Base-by-base conservation (phyloP, 1,140 invertebrate species). In the Magallana ariakensis region DNA sequence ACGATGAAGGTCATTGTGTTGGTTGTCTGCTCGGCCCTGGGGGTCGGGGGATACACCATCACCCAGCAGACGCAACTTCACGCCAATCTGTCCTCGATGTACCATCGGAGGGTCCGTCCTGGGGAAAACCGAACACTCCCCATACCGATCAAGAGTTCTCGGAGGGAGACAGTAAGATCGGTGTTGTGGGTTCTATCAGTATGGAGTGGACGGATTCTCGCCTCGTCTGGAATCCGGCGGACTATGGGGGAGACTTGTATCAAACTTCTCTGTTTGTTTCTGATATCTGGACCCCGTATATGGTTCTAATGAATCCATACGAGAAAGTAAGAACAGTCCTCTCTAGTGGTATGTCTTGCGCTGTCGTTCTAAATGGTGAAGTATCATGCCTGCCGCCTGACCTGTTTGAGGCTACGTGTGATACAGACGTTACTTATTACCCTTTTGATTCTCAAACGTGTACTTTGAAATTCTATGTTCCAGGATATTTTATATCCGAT, bases 371-470 rank as follows among this genome's bases (percentile, higher is more conserved):
- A n/a, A 83, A 60, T 13, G 89, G 89, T 0, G 6, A 62, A 13
- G 85, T 86, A 0, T 8, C 9, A 13, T 90, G 75, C 55, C 10
- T 2, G 56, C 80, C 87, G 11, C 82, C 58, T 4, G 85, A 88
- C 16, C 60, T 88, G 1, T 84, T 87, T 62, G 33, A 70, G 8
- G 66, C 83, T 97, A 88, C 98, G 94, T 99, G 98, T 94, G 97
- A 98, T 95, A 98, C 99, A 90, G 97, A 99, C 95, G 94, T 97
- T 56, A 94, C 94, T 16, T 94, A 95, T 22, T 97, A 97, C 96
- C 97, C 97, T 0, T 96, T 96, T 87, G 97, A 97, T 92, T 94
- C 93, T n/a, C 97, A 97, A 91, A 94, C 91, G 0, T 97, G 97
- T 91, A 92, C 90, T 7, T 87, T 97, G 1, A 85, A 84, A n/a